Evolutionary conservation across 2,888 invertebrate genomes (phyloP).

Genomic region (Caenorhabditis parvicauda): DNA sequence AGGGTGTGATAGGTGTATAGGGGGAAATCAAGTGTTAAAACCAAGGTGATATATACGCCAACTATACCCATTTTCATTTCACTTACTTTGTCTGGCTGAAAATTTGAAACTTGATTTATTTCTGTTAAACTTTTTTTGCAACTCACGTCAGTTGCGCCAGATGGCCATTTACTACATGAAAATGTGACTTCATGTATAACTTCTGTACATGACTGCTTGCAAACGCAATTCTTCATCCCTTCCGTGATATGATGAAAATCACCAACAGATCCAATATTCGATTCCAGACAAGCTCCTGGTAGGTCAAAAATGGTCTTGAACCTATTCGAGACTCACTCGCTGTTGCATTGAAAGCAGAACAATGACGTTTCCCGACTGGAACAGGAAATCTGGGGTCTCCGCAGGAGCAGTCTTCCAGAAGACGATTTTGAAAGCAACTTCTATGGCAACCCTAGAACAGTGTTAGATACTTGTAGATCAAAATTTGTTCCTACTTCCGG

Average conservation of each 20-base stretch:
- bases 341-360: slow-evolving; percentile 46
- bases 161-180: slow-evolving; percentile 48
- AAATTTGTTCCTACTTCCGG: slow-evolving; percentile 23
- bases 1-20: too few relatives aligned
- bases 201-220: slow-evolving; percentile 44
- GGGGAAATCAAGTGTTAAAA: too few relatives aligned
- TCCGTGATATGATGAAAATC: slow-evolving; percentile 50
- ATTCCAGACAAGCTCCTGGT: slow-evolving; percentile 39
- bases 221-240: slow-evolving; percentile 39
- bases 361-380: slow-evolving; percentile 29
- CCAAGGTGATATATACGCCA: too few relatives aligned
- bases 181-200: slow-evolving; percentile 42
- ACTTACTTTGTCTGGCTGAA: not conserved
- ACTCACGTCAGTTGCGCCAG: slow-evolving; percentile 48
- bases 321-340: slow-evolving; percentile 29
- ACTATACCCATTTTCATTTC: too few relatives aligned
- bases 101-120: too few relatives aligned
- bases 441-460: slow-evolving; percentile 41
- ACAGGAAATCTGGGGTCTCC: slow-evolving; percentile 49
- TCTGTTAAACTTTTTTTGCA: not conserved
- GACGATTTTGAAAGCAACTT: slow-evolving; percentile 45
- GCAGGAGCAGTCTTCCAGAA: slow-evolving; percentile 42
- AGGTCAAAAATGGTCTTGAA: not conserved
- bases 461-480: not conserved
- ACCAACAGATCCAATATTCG: slow-evolving; percentile 38